Evolutionary conservation across 2,113 vertebrate genomes (phyloP).

Genomic region (Sakesphorus luctuosus): DNA sequence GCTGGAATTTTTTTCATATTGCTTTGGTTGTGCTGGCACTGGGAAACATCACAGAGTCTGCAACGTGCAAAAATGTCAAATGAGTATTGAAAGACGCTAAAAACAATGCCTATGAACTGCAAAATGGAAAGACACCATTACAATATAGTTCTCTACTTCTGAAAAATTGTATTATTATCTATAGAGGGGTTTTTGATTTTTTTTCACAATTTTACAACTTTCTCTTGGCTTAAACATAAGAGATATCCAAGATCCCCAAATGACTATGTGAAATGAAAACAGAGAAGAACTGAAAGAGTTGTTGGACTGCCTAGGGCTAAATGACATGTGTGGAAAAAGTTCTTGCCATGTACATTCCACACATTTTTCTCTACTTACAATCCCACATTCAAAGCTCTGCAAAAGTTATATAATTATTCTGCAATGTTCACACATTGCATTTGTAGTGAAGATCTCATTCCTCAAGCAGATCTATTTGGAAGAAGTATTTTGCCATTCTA

Average conservation of each 20-base stretch:
- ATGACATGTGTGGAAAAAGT: neutral
- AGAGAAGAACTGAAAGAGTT: neutral
- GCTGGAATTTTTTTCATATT: neutral
- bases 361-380: neutral
- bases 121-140: neutral
- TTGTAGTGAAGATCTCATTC: neutral
- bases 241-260: neutral
- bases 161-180: neutral
- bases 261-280: neutral
- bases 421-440: neutral
- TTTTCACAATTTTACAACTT: neutral
- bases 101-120: neutral
- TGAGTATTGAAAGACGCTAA: neutral
- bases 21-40: neutral
- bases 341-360: neutral
- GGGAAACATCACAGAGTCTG: neutral
- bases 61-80: rapidly evolving
- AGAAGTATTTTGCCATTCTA: neutral
- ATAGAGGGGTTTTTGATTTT: rapidly evolving
- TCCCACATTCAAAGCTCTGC: neutral
- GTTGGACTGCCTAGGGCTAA: neutral
- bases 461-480: neutral
- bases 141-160: neutral
- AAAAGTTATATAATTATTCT: neutral
- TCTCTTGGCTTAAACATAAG: neutral